Conservation (phyloP, 2,888 invertebrate species). For the Sinodicranocentrus sp. region DNA sequence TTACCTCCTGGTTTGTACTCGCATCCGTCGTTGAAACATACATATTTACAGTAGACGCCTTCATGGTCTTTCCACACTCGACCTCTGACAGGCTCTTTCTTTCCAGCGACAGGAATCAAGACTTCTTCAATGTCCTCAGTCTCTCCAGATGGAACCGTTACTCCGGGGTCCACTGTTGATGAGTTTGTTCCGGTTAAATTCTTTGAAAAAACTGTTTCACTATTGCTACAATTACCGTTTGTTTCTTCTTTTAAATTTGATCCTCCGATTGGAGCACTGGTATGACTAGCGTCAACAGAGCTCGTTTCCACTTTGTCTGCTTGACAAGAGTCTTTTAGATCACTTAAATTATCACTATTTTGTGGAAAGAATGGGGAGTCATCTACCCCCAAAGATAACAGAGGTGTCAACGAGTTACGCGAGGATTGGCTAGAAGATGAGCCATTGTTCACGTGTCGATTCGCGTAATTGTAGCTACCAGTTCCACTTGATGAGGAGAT, state of each 20-base stretch:
- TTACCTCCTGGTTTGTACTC: conserved; percentile 79
- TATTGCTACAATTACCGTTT: neutral
- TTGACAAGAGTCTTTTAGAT: conserved; percentile 43
- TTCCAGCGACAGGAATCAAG: conserved; percentile 77
- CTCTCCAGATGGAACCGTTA: conserved; percentile 21
- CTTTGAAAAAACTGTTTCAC: conserved; percentile 34
- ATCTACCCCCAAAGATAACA: conserved; percentile 37
- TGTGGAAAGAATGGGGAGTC: conserved; percentile 36
- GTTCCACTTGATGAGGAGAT: conserved; percentile 26
- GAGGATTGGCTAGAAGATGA: conserved; percentile 26
- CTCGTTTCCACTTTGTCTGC: conserved; percentile 25
- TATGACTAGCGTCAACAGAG: conserved; percentile 16
- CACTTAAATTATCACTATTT: conserved; percentile 62
- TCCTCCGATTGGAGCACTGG: conserved; percentile 17
- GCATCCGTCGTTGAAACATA: conserved; percentile 77
- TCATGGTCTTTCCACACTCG: conserved; percentile 77
- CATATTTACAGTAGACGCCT: conserved; percentile 77
- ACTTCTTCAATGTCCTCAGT: conserved; percentile 75
- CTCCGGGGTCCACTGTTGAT: conserved; percentile 15
- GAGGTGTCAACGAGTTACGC: conserved; percentile 42
- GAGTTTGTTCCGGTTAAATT: conserved; percentile 48
- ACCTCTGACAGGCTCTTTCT: conserved; percentile 77
- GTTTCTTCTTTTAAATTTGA: conserved; percentile 40
- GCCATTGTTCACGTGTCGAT: conserved; percentile 36
- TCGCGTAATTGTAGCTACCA: conserved; percentile 27